These are phyloP conservation scores for Cheirogaleus medius DNA, from an alignment of 2,113 vertebrate genomes.

Conservation along the genomic window DNA sequence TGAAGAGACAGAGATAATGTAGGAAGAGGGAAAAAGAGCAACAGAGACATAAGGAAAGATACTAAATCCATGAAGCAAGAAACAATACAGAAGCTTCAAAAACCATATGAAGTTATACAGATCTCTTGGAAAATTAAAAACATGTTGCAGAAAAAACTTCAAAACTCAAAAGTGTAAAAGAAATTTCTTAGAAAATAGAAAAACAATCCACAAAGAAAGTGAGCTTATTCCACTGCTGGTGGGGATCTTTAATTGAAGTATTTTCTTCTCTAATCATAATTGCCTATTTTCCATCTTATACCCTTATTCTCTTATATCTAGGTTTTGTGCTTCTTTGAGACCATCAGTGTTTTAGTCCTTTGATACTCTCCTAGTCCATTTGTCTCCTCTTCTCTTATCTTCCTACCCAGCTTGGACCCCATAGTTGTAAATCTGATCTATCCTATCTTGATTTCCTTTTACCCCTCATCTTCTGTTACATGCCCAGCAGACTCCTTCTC, in stretches of 20 bases:
- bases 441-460: neutral
- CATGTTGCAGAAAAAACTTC: neutral
- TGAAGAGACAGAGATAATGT: neutral
- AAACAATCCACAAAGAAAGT: neutral
- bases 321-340: neutral
- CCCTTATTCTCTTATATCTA: neutral
- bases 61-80: neutral
- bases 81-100: neutral
- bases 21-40: neutral
- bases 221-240: neutral
- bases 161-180: neutral
- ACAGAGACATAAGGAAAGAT: neutral
- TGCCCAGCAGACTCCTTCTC: neutral
- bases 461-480: neutral
- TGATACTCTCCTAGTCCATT: neutral
- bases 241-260: neutral
- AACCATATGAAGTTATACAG: neutral
- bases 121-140: conserved; percentile 15
- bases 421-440: neutral
- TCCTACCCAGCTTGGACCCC: neutral
- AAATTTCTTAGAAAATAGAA: neutral
- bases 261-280: neutral
- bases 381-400: neutral
- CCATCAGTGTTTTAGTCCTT: neutral
- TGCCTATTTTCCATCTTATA: neutral